A percentile compares a stretch with the other conserved stretches of the same genome.
Conservation (phyloP, 2,888 invertebrate genomes). For the Metellina segmentata region DNA sequence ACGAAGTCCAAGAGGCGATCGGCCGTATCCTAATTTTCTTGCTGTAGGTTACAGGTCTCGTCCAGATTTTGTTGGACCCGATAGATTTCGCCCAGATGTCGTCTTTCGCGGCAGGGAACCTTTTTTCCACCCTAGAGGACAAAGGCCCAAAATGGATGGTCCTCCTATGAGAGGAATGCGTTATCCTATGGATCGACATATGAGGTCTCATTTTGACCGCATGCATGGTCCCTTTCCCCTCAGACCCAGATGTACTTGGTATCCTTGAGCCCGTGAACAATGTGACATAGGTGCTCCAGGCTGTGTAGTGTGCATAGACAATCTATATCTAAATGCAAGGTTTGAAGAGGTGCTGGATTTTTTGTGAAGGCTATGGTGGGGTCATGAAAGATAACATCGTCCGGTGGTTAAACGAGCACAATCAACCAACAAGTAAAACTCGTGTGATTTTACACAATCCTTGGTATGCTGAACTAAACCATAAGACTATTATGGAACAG, state of each 20-base stretch:
- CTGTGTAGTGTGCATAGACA: conserved; percentile 92
- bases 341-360: conserved; percentile 93
- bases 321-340: conserved; percentile 93
- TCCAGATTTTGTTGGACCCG: too few relatives aligned
- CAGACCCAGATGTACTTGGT: conserved; percentile 25
- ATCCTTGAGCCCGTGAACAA: conserved; percentile 6
- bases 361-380: conserved; percentile 89
- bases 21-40: background rate
- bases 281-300: conserved; percentile 84
- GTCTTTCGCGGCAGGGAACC: background rate
- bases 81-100: conserved; percentile 10
- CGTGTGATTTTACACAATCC: conserved; percentile 91
- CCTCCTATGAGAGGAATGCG: conserved; percentile 10
- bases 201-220: conserved; percentile 40
- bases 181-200: conserved; percentile 24
- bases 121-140: background rate
- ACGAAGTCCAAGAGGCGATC: background rate
- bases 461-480: conserved; percentile 86
- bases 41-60: background rate
- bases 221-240: conserved; percentile 56
- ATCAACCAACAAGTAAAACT: conserved; percentile 94
- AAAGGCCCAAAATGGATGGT: conserved; percentile 36
- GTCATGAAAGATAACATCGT: conserved; percentile 90
- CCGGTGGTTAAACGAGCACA: conserved; percentile 89
- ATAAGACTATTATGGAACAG: conserved; percentile 78